phyloP scores from a whole-genome alignment of 2,113 vertebrate genomes.

The Melanostigma gelatinosum region DNA sequence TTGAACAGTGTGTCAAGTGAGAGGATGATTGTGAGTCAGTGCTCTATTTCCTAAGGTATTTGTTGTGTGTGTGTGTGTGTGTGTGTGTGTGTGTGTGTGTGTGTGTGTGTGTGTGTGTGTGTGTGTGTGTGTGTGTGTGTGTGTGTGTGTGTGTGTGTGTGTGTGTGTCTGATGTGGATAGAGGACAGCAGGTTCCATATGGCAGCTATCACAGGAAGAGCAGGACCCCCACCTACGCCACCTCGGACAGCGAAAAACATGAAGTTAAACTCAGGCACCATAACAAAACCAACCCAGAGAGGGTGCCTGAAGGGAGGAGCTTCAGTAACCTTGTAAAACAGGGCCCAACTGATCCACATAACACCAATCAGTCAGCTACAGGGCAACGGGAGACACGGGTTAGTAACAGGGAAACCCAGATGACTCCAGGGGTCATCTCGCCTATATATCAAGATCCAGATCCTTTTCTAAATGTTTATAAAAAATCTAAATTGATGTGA shows the following conservation, averaged over 20 bases:
- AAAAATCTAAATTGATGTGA: not conserved
- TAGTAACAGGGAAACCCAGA: too few relatives aligned
- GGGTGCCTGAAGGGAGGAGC: not conserved
- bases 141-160: conserved; percentile 10
- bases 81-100: conserved; percentile 1
- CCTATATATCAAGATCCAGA: not conserved
- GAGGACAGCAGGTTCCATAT: conserved; percentile 68
- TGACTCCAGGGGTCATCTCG: too few relatives aligned
- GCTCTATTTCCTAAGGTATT: too few relatives aligned
- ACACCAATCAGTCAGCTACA: too few relatives aligned
- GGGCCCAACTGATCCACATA: too few relatives aligned
- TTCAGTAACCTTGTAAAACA: not conserved
- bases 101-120: conserved; percentile 6
- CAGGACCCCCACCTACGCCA: conserved; percentile 40
- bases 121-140: too few relatives aligned
- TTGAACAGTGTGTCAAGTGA: conserved; percentile 10
- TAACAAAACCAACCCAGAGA: not conserved
- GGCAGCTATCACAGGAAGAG: conserved; percentile 59
- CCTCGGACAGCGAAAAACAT: conserved; percentile 17
- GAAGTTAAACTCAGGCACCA: not conserved
- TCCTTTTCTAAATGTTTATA: not conserved
- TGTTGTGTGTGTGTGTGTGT: too few relatives aligned
- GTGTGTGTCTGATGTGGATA: conserved; percentile 24
- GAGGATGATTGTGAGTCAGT: conserved; percentile 32
- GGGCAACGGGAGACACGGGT: too few relatives aligned